These are phyloP conservation scores for Halocynthia aurantium DNA, from an alignment of 23 tunicate species.

Conservation along the genomic window DNA sequence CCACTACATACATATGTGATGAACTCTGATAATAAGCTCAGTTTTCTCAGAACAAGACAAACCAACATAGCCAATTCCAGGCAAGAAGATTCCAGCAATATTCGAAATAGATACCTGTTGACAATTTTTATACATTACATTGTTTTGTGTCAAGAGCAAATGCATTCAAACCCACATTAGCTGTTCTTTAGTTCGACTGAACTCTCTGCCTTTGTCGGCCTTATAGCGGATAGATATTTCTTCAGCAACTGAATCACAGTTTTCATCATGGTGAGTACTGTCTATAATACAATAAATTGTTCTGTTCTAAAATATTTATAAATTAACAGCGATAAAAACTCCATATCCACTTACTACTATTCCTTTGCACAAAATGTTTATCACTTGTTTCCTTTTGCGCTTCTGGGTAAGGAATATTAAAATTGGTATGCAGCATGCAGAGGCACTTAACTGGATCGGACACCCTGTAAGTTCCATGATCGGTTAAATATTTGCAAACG, in stretches of 20 bases:
- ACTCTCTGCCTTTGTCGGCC: slow-evolving; percentile 1
- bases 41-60: slow-evolving; percentile 50
- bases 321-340: no score
- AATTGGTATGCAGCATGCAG: no score
- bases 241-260: slow-evolving; percentile 4
- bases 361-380: no score
- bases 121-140: no score
- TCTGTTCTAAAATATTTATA: no score
- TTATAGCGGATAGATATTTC: neutral
- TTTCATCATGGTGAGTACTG: slow-evolving; percentile 10
- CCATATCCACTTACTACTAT: no score
- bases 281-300: neutral
- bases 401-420: no score
- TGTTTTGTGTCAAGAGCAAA: neutral
- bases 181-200: slow-evolving; percentile 7
- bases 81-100: slow-evolving; percentile 68
- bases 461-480: no score
- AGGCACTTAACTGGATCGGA: no score
- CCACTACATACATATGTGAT: neutral
- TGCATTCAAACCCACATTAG: slow-evolving; percentile 7
- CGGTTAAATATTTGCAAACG: no score
- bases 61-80: slow-evolving; percentile 87
- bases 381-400: no score
- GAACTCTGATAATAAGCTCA: slow-evolving; percentile 36
- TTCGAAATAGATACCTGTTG: slow-evolving; percentile 59